phyloP scores from a whole-genome alignment of 2,113 vertebrate species.

The Machaerirhynchus nigripectus region DNA sequence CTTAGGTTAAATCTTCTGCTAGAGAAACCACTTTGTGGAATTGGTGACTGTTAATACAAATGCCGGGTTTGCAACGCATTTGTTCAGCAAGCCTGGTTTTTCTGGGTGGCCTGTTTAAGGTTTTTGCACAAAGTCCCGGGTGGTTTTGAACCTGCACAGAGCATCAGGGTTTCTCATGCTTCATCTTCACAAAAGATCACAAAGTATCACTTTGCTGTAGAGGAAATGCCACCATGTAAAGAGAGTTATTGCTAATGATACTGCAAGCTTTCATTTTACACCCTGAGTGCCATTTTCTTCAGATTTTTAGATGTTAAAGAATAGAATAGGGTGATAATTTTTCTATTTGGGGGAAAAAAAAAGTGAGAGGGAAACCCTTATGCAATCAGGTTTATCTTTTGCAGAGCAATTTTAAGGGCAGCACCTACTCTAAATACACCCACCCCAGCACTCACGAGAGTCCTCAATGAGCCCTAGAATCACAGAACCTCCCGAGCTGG shows the following conservation, averaged over 20 bases:
- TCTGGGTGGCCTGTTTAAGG: slow-evolving; percentile 5
- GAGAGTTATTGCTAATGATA: background rate
- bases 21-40: slow-evolving; percentile 39
- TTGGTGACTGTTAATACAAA: slow-evolving; percentile 6
- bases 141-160: background rate
- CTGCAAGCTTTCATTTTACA: background rate
- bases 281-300: background rate
- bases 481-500: background rate
- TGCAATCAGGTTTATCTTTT: background rate
- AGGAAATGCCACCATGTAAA: background rate
- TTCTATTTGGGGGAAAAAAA: background rate
- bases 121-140: background rate
- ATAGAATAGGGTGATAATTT: background rate
- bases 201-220: background rate
- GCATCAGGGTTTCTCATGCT: background rate
- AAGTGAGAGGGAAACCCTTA: background rate
- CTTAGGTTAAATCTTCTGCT: background rate
- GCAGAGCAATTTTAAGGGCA: background rate
- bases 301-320: background rate
- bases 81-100: slow-evolving; percentile 41
- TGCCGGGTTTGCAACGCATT: background rate
- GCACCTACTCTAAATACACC: background rate
- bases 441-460: background rate
- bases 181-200: background rate
- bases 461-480: background rate